A percentile compares a stretch with the other conserved stretches of the same genome.
Evolutionary conservation across 1,140 invertebrate genomes (phyloP).

Genomic region (Bombus polaris): DNA sequence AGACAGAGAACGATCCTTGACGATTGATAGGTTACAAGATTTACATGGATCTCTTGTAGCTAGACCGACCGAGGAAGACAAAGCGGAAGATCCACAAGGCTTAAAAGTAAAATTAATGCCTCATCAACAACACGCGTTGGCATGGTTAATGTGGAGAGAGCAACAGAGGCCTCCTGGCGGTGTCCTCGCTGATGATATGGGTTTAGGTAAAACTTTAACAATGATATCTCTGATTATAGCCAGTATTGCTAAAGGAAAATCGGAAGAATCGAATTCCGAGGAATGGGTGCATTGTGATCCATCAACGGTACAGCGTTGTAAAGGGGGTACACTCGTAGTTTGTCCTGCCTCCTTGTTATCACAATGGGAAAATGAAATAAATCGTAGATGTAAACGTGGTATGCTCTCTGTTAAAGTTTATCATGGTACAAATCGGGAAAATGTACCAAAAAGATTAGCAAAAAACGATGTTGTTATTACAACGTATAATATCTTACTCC

Average conservation of each 20-base stretch:
- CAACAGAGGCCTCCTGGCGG: constrained; percentile 91
- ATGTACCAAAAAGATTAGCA: constrained; percentile 85
- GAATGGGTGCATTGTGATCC: constrained; percentile 66
- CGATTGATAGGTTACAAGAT: constrained; percentile 87
- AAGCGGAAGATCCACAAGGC: constrained; percentile 85
- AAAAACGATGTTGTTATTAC: constrained; percentile 89
- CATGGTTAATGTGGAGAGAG: constrained; percentile 96
- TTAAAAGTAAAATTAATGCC: constrained; percentile 89
- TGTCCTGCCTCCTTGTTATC: constrained; percentile 92
- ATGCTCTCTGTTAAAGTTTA: constrained; percentile 87
- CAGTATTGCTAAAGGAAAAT: constrained; percentile 82
- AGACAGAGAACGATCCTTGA: constrained; percentile 86
- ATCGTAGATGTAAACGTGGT: constrained; percentile 85
- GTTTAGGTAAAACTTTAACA: constrained; percentile 95
- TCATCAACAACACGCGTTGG: constrained; percentile 93
- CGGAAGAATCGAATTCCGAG: constrained; percentile 67
- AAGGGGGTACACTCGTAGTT: constrained; percentile 92
- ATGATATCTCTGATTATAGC: constrained; percentile 90
- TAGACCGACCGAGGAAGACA: constrained; percentile 85
- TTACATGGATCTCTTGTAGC: constrained; percentile 88
- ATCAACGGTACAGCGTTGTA: constrained; percentile 64
- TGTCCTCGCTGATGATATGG: constrained; percentile 97
- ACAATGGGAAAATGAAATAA: constrained; percentile 95
- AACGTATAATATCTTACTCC: constrained; percentile 87
- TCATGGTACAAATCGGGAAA: constrained; percentile 91